Base-by-base conservation (phyloP, 2,113 vertebrate species). In the Barnardius zonarius region DNA sequence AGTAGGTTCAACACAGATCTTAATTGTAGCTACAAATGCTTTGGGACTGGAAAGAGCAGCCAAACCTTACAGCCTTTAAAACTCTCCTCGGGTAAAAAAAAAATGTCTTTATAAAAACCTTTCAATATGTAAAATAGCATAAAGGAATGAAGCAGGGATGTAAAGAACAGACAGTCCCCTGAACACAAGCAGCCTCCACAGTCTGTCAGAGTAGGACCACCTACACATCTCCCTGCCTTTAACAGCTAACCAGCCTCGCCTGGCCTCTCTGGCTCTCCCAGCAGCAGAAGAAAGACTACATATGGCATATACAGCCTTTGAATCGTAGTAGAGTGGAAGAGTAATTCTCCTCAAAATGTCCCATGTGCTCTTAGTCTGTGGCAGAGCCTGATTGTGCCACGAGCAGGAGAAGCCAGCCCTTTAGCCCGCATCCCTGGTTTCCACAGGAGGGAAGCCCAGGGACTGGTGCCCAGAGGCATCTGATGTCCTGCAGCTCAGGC, bases 11-110 rank as follows among this genome's bases (percentile, higher is more conserved):
- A 95, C 95, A 89, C 49, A 59, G 92, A 70, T 88, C 81, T 92
- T 93, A 92, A 96, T 90, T 96, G 91, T 95, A 91, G 41, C 91
- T 90, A 92, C 96, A 92, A 51, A 87, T 61, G 94, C 67, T 89
- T 80, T 91, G 96, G 91, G 93, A 94, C 22, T 75, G 57, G 57
- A 63, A 62, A 69, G 88, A 88, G 86, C 89, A 86, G 81, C 37
- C 83, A 87, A 84, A 89, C 63, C 75, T 93, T 88, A 28, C 59
- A 80, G 85, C 33, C 84, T 88, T 67, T 90, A 51, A 88, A 91
- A 72, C 54, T 77, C 88, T 89, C 20, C 70, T 83, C 35, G 62
- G 92, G 86, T 93, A 11, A 62, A 77, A 96, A 96, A 39, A 39
- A 39, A 68, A 84, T 22, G 44, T 59, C 83, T 91, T 66, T 70